Base-by-base conservation (phyloP, 2,113 vertebrate genomes). In the Syngnathus floridae region DNA sequence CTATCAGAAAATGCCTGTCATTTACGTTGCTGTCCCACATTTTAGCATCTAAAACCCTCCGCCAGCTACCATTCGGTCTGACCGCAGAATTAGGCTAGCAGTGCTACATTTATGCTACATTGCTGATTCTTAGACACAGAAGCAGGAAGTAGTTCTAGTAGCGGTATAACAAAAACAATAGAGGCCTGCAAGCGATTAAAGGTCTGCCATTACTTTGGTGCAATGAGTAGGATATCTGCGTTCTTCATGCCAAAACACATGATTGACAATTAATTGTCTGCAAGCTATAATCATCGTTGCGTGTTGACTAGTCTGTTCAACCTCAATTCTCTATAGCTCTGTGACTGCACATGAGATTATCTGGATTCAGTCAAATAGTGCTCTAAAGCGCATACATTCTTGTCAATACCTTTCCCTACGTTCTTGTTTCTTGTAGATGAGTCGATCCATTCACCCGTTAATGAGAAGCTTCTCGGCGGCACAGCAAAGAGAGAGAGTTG, bases 361-460 rank as follows among this genome's bases (percentile, higher is more conserved):
- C 48, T 67, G 52, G 19, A 52, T 69, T 52, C 35, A 66, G 16
- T 49, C 41, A 55, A 51, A 64, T 48, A 70, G 46, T 67, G 43
- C 66, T 19, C 40, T 35, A 57, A 63, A 56, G 57, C 49, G n/a
- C 41, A 68, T 67, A 19, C 67, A 40, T 68, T 55, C 65, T 14
- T 1, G 1, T 31, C 31, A 41, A 62, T 67, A 65, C 54, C 21
- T 66, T 65, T 64, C 14, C 66, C 62, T 56, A 51, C 45, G 31
- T 35, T 54, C 19, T 60, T 26, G n/a, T 68, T 36, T 71, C 26
- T 67, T 21, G 38, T 37, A 38, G 21, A 67, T 61, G 52, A 36
- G 41, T 62, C 35, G 48, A 64, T 66, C 57, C 46, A 68, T 64
- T 71, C 31, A 71, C 66, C 45, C 17, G 59, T 72, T 65, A 56